Evolutionary conservation across 2,888 invertebrate genomes (phyloP), one percentile per base, ranked within the genome.

Genomic region (Erebia palarica): DNA sequence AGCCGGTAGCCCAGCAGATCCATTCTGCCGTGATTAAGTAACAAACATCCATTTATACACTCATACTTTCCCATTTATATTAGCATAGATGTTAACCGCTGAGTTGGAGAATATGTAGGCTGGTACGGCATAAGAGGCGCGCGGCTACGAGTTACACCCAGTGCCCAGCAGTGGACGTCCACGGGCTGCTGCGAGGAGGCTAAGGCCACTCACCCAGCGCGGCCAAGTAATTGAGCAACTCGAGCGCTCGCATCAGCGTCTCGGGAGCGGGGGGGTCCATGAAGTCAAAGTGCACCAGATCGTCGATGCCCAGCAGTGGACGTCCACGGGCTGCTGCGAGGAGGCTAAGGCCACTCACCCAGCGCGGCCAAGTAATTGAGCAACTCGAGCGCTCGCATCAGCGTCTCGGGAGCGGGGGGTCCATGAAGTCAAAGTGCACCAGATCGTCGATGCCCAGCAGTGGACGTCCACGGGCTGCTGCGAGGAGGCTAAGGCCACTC

Each of bases 181-280:
- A 49, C 14, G 14, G 11, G 49, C 11, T 49, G 47, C 1, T 13
- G n/a, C 3, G 51, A 51, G 3, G 51, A n/a, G 1, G 49, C 10
- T 13, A 13, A 57, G 67, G 5, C 11, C 0, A 77, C 92, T 89
- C 73, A 93, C 93, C 93, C 55, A 99, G 94, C 0, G 99, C 99
- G 0, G 98, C 99, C 78, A 99, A 94, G 89, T 99, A 99, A 94
- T 99, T 99, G 74, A 99, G 94, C 78, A 99, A 94, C 92, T 99
- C 99, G 77, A 99, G 90, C 0, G 99, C 99, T 84, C 99, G 93
- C 99, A 99, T 99, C 72, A 99, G 94, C 0, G 99, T 99, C 94
- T 99, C 99, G 0, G 99, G 99, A 3, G 99, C 99, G 72, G 99
- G 99, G 2, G 99, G 99, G 93, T 99, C 99, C 99, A 99, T 99